Evolutionary conservation across 2,888 invertebrate genomes (phyloP), one percentile per base, ranked within the genome.

Genomic region (Himalopsyche japonica): DNA sequence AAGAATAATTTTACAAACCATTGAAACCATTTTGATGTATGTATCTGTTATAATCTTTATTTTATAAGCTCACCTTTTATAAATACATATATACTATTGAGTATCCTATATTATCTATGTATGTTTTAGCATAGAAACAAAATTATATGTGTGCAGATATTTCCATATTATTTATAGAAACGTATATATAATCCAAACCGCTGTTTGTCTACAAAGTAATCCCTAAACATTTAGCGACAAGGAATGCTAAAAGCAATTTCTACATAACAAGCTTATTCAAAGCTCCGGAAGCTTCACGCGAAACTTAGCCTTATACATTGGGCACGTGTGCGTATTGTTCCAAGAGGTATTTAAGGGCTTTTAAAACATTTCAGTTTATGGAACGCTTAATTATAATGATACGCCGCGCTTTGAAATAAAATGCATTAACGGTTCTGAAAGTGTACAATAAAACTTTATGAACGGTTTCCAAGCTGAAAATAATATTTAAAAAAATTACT

Each of bases 191-290:
- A 70, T 70, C 70, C 70, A 70, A 70, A 70, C 70, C 70, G 27
- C 70, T 70, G 70, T 70, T 70, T 70, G 70, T 70, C 70, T 70
- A 70, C 70, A 70, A 70, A 70, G 70, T 70, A 70, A 70, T 70
- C 70, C 70, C 70, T 30, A 70, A 70, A 70, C 70, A 70, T 70
- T 70, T 70, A 70, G 70, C 27, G 70, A 70, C 70, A 70, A 70
- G 70, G 70, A 70, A 70, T 70, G 70, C 70, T 70, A 70, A 70
- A 70, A 70, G 70, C 70, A 70, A 70, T 70, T 70, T 70, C 70
- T 70, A 70, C 70, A 30, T 70, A 70, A 70, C 70, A 70, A 70
- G 70, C 70, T 70, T 70, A 70, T 70, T 70, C 70, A 70, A 70
- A 70, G 70, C 70, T 30, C 3, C 70, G 12, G 20, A 70, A 12